Percentiles rank a stretch among this genome's conserved stretches.
These are phyloP conservation scores for Triplophysa dalaica DNA, from an alignment of 2,113 vertebrate genomes.

Conservation along the genomic window DNA sequence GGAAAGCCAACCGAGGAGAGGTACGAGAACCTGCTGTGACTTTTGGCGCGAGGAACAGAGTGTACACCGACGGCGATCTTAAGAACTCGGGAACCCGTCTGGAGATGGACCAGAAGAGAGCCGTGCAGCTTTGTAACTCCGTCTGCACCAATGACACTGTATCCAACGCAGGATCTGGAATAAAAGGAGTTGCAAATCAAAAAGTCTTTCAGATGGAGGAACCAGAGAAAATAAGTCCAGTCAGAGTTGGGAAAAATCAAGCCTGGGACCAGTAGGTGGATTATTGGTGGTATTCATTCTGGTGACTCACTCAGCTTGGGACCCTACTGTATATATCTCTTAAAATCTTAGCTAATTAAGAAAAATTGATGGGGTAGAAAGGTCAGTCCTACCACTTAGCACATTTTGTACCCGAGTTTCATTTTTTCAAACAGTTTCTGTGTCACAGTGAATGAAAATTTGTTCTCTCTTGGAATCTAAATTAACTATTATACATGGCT, in stretches of 20 bases:
- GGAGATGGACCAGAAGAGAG: conserved; percentile 56
- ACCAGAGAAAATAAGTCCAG: conserved; percentile 56
- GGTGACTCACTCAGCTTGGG: not conserved
- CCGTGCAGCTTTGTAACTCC: conserved; percentile 37
- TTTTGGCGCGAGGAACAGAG: conserved; percentile 65
- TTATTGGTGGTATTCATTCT: not conserved
- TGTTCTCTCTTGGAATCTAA: not conserved
- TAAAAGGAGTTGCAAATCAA: conserved; percentile 38
- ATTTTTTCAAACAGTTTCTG: not conserved
- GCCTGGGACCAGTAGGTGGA: conserved; percentile 66
- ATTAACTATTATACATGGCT: not conserved
- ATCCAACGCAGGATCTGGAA: not conserved
- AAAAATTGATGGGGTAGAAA: not conserved
- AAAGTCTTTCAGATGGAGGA: conserved; percentile 53
- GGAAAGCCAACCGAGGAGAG: conserved; percentile 41
- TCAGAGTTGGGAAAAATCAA: conserved; percentile 63
- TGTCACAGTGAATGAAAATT: not conserved
- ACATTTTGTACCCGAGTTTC: too few species aligned
- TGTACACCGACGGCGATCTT: conserved; percentile 65
- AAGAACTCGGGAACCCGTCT: conserved; percentile 37
- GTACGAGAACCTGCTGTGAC: conserved; percentile 48
- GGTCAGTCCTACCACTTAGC: not conserved
- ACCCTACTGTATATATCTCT: too few species aligned
- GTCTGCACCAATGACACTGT: conserved; percentile 47
- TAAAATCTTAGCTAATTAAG: not conserved